These are phyloP conservation scores for Brachionus asplanchnoidis DNA, from an alignment of 1,140 invertebrate species.

Conservation along the genomic window DNA sequence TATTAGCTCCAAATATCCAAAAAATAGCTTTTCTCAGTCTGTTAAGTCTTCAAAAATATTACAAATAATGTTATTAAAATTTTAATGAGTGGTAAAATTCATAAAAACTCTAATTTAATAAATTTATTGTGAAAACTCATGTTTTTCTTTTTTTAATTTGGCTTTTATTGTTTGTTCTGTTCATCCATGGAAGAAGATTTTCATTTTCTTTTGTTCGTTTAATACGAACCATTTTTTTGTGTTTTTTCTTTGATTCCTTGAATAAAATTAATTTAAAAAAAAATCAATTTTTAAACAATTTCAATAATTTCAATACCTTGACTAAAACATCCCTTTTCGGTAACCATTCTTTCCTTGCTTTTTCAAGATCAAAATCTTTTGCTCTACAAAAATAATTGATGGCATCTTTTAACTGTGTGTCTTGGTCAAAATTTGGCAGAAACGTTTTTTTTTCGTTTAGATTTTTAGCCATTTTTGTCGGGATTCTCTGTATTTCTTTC, in stretches of 20 bases:
- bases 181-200: conserved; percentile 32
- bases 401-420: neutral
- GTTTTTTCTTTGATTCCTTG: conserved; percentile 33
- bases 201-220: conserved; percentile 27
- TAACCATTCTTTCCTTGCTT: conserved; percentile 34
- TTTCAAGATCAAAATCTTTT: conserved; percentile 21
- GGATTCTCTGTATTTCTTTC: neutral
- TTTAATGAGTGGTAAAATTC: too few relatives aligned
- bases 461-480: neutral
- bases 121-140: neutral
- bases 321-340: neutral
- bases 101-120: neutral
- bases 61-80: too few relatives aligned
- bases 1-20: too few relatives aligned
- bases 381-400: conserved; percentile 12
- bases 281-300: neutral
- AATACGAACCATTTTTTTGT: conserved; percentile 41
- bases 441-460: conserved; percentile 28
- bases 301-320: neutral
- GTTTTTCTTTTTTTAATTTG: neutral
- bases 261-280: neutral
- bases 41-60: too few relatives aligned
- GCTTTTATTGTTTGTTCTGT: neutral
- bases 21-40: too few relatives aligned
- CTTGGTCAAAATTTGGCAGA: conserved; percentile 12